Base-by-base conservation (phyloP, 1,140 invertebrate species). In the Drosophila subobscura region DNA sequence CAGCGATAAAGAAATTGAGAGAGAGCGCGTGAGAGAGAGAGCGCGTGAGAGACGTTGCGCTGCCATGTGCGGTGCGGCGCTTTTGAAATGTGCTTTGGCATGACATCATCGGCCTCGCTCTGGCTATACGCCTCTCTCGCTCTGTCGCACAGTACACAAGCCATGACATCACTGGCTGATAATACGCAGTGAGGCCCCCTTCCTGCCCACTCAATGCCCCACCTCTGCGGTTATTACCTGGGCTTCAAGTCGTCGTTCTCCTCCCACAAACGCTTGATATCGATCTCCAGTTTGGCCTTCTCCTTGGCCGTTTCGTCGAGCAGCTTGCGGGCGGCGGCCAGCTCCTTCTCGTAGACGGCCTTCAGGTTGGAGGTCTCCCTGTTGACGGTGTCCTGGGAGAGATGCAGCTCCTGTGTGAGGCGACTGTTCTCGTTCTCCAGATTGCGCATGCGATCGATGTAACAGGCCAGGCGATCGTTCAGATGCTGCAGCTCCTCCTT, bases 381-480 rank as follows among this genome's bases (percentile, higher is more conserved):
- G 29, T 95, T 96, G 60, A 95, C 94, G 16, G 95, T 95, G 86
- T 97, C 96, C 91, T 97, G 94, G 63, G 94, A 94, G 10, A 94
- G 94, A 88, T 95, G 94, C 44, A 98, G 94, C 92, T 97, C 96
- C 51, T 96, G 94, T 27, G 94, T 94, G 6, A 99, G 93, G 0
- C 96, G 94, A 33, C 94, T 96, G 92, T 99, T 99, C 92, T 99
- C 98, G 41, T 93, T 92, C 92, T 99, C 98, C 73, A 99, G 93
- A 73, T 96, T 95, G 46, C 98, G 94, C 45, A 99, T 98, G 89
- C 95, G 94, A 77, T 99, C 98, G 80, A 99, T 99, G 91, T 99
- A 99, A 47, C 94, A 95, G 6, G 98, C 98, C 49, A 99, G 93
- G 52, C 98, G 96, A 91, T 99, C 97, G 92, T 99, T 99, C 12